These are phyloP conservation scores for Hemicentrotus pulcherrimus DNA, from an alignment of 35 echinoderm and acorn worm species.

Conservation along the genomic window DNA sequence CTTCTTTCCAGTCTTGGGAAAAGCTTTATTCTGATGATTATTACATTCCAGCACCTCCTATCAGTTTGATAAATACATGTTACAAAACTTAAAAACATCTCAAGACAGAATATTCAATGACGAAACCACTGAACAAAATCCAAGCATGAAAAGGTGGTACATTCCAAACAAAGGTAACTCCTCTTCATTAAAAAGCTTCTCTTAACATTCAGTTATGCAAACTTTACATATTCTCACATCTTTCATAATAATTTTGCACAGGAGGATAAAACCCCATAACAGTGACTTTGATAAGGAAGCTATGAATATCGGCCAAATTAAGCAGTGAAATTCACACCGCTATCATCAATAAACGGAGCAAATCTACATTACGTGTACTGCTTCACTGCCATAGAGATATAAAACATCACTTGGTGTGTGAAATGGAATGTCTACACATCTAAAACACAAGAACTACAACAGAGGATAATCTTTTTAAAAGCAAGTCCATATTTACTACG, in stretches of 20 bases:
- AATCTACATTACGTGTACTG: background rate
- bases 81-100: background rate
- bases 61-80: background rate
- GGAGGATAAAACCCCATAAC: background rate
- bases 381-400: background rate
- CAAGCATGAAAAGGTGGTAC: background rate
- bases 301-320: background rate
- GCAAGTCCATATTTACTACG: background rate
- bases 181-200: background rate
- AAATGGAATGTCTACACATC: constrained; percentile 4
- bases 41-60: too few species aligned
- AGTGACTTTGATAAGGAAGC: background rate
- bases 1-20: background rate
- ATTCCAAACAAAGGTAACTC: background rate
- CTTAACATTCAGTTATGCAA: background rate
- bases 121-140: background rate
- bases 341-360: background rate
- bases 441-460: background rate
- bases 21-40: background rate
- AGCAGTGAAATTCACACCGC: background rate
- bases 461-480: background rate
- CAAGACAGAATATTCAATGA: background rate
- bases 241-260: background rate
- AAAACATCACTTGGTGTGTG: background rate
- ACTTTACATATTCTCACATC: background rate